Evolutionary conservation across 1,140 invertebrate species (phyloP).

Genomic region (Monomorium pharaonis): DNA sequence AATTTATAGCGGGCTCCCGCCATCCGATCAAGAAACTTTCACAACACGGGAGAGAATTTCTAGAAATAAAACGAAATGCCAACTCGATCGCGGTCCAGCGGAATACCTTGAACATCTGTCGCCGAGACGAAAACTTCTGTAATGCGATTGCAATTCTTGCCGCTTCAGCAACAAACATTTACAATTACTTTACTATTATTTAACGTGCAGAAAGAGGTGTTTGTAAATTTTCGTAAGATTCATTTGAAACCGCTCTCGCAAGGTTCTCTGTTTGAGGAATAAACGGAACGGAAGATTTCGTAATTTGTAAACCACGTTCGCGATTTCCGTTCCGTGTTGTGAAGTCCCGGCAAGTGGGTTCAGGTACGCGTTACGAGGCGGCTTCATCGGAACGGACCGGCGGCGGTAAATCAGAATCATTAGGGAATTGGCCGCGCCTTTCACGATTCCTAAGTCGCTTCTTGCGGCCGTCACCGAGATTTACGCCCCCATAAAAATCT

Average conservation of each 20-base stretch:
- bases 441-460: slow-evolving; percentile 66
- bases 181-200: not conserved
- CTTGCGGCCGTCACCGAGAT: slow-evolving; percentile 62
- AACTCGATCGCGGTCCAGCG: not conserved
- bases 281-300: not conserved
- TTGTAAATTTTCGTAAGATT: not conserved
- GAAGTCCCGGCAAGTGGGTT: slow-evolving; percentile 30
- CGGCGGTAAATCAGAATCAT: slow-evolving; percentile 72
- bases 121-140: not conserved
- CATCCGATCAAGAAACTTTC: not conserved
- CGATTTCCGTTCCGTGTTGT: slow-evolving; percentile 38
- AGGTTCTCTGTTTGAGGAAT: not conserved
- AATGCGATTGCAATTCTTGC: not conserved
- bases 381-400: slow-evolving; percentile 63
- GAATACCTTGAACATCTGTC: not conserved
- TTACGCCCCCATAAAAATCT: slow-evolving; percentile 71
- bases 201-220: not conserved
- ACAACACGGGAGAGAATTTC: not conserved
- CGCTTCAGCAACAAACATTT: not conserved
- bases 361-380: slow-evolving; percentile 5
- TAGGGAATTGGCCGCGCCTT: slow-evolving; percentile 69
- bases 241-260: not conserved
- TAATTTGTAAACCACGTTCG: not conserved
- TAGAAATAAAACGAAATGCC: not conserved
- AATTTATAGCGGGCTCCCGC: slow-evolving; percentile 55